Evolutionary conservation across 2,113 vertebrate genomes (phyloP).

Genomic region (Notothenia coriiceps): DNA sequence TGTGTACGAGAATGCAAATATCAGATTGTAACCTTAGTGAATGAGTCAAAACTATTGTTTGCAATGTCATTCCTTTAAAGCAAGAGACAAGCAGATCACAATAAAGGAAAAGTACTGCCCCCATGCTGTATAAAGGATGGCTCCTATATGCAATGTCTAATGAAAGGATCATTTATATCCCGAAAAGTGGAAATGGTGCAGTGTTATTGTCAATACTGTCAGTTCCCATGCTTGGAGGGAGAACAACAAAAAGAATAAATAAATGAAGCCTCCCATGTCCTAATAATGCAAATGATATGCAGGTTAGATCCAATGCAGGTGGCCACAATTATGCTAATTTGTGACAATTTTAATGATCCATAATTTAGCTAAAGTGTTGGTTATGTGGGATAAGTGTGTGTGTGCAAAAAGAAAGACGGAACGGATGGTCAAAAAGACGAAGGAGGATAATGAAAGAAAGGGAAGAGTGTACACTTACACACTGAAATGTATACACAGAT

Average conservation of each 20-base stretch:
- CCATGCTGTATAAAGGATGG: neutral
- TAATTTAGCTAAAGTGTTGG: conserved; percentile 81
- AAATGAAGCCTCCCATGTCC: conserved; percentile 49
- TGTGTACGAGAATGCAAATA: no score
- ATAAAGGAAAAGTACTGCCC: neutral
- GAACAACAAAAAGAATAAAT: conserved; percentile 51
- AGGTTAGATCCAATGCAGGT: conserved; percentile 87
- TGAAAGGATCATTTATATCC: neutral
- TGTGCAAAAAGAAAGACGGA: conserved; percentile 4
- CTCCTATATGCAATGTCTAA: neutral
- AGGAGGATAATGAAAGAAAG: conserved; percentile 3
- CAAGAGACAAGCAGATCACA: neutral
- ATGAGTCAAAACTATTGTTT: neutral
- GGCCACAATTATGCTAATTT: conserved; percentile 89
- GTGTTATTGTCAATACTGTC: conserved; percentile 13
- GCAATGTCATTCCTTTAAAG: neutral
- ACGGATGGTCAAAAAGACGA: conserved; percentile 1
- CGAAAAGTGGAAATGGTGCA: conserved; percentile 8
- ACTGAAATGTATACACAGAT: no score
- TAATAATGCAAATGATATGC: conserved; percentile 84
- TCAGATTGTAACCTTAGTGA: neutral
- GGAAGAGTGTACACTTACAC: conserved; percentile 2
- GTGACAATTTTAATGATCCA: conserved; percentile 85
- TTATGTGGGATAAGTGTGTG: conserved; percentile 59
- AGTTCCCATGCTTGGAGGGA: conserved; percentile 23